Evolutionary conservation across 2,113 vertebrate genomes (phyloP).

Genomic region (Leiothrix lutea): DNA sequence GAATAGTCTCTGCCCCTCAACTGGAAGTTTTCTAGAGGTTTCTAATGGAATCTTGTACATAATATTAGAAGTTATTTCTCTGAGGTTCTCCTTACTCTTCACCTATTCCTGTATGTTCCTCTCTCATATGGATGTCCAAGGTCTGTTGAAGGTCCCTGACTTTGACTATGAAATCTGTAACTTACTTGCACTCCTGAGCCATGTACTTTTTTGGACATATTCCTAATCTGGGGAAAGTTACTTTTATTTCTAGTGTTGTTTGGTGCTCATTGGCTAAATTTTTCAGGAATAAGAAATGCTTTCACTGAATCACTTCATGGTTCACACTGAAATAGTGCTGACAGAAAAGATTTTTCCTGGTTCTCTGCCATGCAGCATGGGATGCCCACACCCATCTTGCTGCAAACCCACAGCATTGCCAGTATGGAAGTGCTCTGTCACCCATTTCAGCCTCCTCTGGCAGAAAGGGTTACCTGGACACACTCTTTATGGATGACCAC

Average conservation of each 20-base stretch:
- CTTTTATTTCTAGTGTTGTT: not conserved
- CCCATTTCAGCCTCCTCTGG: not conserved
- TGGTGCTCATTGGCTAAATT: not conserved
- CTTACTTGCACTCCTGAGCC: not conserved
- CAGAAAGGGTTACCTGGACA: not conserved
- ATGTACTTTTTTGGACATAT: not conserved
- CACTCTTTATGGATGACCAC: fast-evolving
- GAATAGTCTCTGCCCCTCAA: not conserved
- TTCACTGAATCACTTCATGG: not conserved
- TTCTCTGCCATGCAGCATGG: not conserved
- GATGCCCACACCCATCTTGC: no score
- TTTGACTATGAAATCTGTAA: not conserved
- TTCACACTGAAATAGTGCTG: not conserved
- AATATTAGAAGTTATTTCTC: not conserved
- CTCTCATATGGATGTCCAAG: not conserved
- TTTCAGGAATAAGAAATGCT: not conserved
- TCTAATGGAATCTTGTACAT: not conserved
- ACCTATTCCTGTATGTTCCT: not conserved
- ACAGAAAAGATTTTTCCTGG: not conserved
- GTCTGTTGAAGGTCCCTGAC: not conserved
- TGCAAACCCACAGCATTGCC: not conserved
- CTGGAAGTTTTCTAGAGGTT: not conserved
- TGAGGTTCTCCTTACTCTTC: not conserved
- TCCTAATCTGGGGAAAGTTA: not conserved
- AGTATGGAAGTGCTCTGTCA: not conserved